Percentiles rank a stretch among this genome's conserved stretches.
These are phyloP conservation scores for Holothuria scabra DNA, from an alignment of 53 echinoderm and acorn worm species.

Conservation along the genomic window DNA sequence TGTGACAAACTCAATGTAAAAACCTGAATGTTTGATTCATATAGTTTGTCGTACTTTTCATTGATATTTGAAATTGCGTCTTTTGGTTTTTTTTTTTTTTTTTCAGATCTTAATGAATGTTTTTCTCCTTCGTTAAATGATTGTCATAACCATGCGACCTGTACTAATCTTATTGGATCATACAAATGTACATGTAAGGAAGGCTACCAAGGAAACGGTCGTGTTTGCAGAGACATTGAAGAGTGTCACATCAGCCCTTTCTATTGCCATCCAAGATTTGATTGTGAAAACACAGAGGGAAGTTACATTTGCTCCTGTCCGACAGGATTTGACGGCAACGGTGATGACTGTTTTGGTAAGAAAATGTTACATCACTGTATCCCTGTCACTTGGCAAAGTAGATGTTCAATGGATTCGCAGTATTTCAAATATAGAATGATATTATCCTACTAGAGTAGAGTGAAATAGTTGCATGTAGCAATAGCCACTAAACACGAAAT, in stretches of 20 bases:
- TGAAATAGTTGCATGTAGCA: too few species aligned
- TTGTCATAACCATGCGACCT: conserved; percentile 53
- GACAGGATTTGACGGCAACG: conserved; percentile 17
- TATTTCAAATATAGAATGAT: too few species aligned
- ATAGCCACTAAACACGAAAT: too few species aligned
- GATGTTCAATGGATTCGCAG: too few species aligned
- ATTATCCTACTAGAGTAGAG: too few species aligned
- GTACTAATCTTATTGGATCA: conserved; percentile 52
- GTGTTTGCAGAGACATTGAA: neutral
- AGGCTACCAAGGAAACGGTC: conserved; percentile 55
- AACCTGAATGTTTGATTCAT: too few species aligned
- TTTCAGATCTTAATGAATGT: conserved; percentile 42
- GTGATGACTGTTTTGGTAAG: conserved; percentile 32
- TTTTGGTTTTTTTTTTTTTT: too few species aligned
- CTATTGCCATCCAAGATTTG: conserved; percentile 35
- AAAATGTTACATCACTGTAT: neutral
- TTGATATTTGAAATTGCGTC: too few species aligned
- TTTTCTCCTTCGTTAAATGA: conserved; percentile 17
- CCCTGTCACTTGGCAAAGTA: too few species aligned
- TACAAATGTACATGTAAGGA: conserved; percentile 52
- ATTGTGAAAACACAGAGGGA: conserved; percentile 10
- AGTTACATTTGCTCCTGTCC: conserved; percentile 32
- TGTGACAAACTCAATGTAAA: too few species aligned
- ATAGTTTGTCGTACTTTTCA: too few species aligned
- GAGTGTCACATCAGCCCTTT: conserved; percentile 35